A percentile compares a stretch with the other conserved stretches of the same genome.
These are phyloP conservation scores for Scelioninae gen. 2 DNA, from an alignment of 2,888 invertebrate species.

Conservation along the genomic window DNA sequence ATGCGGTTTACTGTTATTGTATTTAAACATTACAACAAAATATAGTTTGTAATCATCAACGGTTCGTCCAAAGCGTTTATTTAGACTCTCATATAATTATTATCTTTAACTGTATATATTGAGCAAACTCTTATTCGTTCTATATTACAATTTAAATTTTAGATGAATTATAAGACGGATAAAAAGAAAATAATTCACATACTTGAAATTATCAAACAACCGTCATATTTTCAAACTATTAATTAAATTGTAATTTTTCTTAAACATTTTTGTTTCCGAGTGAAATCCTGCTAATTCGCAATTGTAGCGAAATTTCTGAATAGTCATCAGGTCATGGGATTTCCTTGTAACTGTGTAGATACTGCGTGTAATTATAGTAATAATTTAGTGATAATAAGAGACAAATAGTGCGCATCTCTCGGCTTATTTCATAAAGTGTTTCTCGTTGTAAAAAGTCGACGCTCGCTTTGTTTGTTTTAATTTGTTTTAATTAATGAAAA, in stretches of 20 bases:
- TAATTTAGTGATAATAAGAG: slow-evolving; percentile 21
- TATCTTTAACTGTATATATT: slow-evolving; percentile 6
- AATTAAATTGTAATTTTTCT: slow-evolving; percentile 29
- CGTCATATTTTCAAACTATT: slow-evolving; percentile 22
- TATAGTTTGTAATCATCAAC: slow-evolving; percentile 5
- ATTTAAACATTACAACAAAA: slow-evolving; percentile 18
- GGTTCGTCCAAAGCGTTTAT: slow-evolving; percentile 8
- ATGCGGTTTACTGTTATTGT: slow-evolving; percentile 30
- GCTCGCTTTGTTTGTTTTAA: slow-evolving; percentile 29
- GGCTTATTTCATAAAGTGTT: slow-evolving; percentile 28
- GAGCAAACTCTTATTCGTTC: too few species aligned
- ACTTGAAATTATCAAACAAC: slow-evolving; percentile 5
- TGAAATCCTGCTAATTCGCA: slow-evolving; percentile 13
- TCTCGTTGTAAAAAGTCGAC: slow-evolving; percentile 45
- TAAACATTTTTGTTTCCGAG: not conserved
- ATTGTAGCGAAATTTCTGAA: slow-evolving; percentile 16
- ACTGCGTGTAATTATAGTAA: slow-evolving; percentile 51
- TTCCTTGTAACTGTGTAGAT: slow-evolving; percentile 53
- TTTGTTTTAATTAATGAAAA: slow-evolving; percentile 9
- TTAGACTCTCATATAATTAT: slow-evolving; percentile 10
- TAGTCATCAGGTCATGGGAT: slow-evolving; percentile 31
- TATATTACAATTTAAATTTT: slow-evolving; percentile 35
- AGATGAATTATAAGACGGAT: slow-evolving; percentile 11
- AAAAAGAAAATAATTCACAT: not conserved
- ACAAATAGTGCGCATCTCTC: slow-evolving; percentile 19